Evolutionary conservation across 2,888 invertebrate genomes (phyloP), one percentile per base, ranked within the genome.

Genomic region (Andrena minutula): DNA sequence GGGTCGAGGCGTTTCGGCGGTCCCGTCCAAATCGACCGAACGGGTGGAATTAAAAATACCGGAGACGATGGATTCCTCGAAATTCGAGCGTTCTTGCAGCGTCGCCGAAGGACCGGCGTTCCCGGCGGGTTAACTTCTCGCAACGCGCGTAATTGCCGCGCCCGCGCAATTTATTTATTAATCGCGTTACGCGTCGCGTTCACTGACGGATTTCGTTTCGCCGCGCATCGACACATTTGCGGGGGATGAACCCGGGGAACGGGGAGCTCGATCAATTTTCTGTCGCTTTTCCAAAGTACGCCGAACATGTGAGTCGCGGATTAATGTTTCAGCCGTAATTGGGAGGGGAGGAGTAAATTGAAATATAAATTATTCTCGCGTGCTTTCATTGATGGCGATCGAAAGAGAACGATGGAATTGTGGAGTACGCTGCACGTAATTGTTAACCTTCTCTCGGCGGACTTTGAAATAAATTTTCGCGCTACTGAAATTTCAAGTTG

Each of bases 41-140:
- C 51, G 8, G 16, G 23, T 16, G 68, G 35, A 47, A 70, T 60
- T 60, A 60, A 70, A 70, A 70, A 41, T 41, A 30, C 70, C 35
- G 7, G 20, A 30, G 41, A 28, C 28, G 47, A 12, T 56, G 47
- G 41, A 41, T 60, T 70, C 47, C 47, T 69, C 26, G 69, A 35
- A 6, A 58, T 69, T 69, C 16, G 32, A 58, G 28, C 23, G 20
- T 69, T 47, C 26, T 26, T 4, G 32, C 41, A 35, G 32, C 51
- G 30, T 35, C 10, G 20, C 10, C 5, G 23, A 5, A 1, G 10
- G 56, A 4, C 10, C 23, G 23, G 10, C 23, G 20, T 12, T 23
- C 56, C 4, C 4, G 23, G 10, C 1, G 30, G 30, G 23, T 3
- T 12, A 66, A 23, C 32, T 20, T 32, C 32, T 32, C 8, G 51